phyloP scores from a whole-genome alignment of 1,140 invertebrate genomes.

The Leptopilina clavipes region DNA sequence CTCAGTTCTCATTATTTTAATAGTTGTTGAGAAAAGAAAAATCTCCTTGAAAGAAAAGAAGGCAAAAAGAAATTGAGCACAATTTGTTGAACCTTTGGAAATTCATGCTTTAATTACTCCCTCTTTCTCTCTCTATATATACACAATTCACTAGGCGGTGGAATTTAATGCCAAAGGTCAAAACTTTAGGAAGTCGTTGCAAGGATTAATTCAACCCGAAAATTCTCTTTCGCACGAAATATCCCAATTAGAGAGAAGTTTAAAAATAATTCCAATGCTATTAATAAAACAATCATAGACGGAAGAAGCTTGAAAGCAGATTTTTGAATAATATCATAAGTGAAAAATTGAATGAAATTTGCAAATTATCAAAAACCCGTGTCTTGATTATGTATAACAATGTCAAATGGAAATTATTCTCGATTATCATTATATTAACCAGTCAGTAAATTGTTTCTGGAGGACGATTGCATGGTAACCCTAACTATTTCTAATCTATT shows the following conservation, averaged over 20 bases:
- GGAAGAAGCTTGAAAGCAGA: no score
- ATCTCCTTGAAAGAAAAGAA: background rate
- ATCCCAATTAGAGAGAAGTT: background rate
- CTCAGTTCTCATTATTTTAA: background rate
- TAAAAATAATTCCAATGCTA: background rate
- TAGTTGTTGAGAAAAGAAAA: background rate
- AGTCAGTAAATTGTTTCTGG: conserved; percentile 14
- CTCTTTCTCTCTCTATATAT: background rate
- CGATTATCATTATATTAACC: background rate
- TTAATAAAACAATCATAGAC: background rate
- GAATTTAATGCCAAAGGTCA: conserved; percentile 12
- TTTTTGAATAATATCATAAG: no score
- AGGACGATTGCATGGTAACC: conserved; percentile 9
- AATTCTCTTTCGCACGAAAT: conserved; percentile 3
- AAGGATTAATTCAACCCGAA: conserved; percentile 13
- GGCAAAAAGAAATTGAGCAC: background rate
- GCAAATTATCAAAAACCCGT: no score
- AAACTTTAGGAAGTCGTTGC: background rate
- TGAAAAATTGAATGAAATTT: no score
- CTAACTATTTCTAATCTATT: background rate
- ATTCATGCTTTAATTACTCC: conserved; percentile 22
- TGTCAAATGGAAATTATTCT: conserved; percentile 10
- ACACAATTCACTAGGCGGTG: background rate
- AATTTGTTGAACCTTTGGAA: background rate
- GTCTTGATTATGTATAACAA: background rate